Conservation (phyloP, 2,888 invertebrate genomes). For the Pollenia griseotomentosa region DNA sequence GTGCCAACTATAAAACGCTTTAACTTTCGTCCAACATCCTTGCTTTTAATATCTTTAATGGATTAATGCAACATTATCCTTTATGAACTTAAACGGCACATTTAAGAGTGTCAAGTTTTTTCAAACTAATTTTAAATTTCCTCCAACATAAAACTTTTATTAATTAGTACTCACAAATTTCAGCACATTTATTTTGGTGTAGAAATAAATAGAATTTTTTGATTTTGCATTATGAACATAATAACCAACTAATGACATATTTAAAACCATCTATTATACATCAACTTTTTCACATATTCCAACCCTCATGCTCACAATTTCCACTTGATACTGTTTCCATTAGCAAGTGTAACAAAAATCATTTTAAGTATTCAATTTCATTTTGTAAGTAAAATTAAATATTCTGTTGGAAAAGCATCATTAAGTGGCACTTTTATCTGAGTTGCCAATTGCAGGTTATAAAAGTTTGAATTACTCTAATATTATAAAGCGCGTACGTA, state of each 20-base stretch:
- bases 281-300: not conserved
- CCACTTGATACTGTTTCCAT: not conserved
- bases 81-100: too few species aligned
- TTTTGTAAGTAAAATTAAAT: too few species aligned
- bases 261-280: not conserved
- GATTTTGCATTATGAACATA: not conserved
- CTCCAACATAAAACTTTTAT: too few species aligned
- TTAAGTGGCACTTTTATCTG: not conserved
- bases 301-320: not conserved
- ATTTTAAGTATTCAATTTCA: not conserved
- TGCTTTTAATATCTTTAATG: too few species aligned
- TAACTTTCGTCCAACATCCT: too few species aligned
- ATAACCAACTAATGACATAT: slow-evolving; percentile 11
- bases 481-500: not conserved
- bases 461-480: not conserved
- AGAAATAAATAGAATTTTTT: too few species aligned
- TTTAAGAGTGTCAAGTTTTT: too few species aligned
- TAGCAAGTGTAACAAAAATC: not conserved
- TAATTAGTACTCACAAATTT: too few species aligned
- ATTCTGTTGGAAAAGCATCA: not conserved
- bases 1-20: too few species aligned
- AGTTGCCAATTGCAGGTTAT: not conserved
- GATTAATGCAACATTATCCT: too few species aligned
- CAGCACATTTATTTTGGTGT: too few species aligned
- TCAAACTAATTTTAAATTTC: too few species aligned